phyloP scores from a whole-genome alignment of 2,113 vertebrate species.

The Chrysochloris asiatica region DNA sequence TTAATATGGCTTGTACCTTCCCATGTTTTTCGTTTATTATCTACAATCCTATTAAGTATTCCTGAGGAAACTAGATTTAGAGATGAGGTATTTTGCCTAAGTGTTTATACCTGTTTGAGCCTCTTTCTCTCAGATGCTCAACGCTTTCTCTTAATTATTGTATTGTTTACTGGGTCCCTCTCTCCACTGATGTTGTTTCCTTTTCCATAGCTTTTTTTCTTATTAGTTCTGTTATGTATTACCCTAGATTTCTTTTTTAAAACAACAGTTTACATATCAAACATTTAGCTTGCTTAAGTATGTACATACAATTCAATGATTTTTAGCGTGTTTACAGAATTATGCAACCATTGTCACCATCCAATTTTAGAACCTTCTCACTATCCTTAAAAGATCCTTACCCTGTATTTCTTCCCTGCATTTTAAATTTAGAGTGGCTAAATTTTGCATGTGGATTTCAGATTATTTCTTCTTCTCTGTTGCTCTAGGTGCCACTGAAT shows the following conservation, averaged over 20 bases:
- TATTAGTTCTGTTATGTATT: background rate
- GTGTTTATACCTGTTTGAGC: constrained; percentile 28
- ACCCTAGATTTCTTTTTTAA: constrained; percentile 22
- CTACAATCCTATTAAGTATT: background rate
- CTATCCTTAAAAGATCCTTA: background rate
- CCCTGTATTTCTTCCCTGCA: constrained; percentile 23
- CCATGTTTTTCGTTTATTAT: background rate
- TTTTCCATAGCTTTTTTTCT: background rate
- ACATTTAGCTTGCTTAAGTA: constrained; percentile 21
- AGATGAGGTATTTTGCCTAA: too few species aligned
- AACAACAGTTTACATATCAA: background rate
- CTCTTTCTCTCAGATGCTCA: background rate
- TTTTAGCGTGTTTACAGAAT: constrained; percentile 48
- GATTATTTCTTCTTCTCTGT: constrained; percentile 21
- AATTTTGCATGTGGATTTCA: constrained; percentile 47
- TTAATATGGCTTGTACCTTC: background rate
- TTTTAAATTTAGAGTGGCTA: constrained; percentile 32
- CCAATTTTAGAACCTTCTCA: constrained; percentile 10
- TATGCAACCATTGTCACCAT: background rate
- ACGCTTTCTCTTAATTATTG: background rate
- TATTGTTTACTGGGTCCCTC: background rate
- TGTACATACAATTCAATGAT: background rate
- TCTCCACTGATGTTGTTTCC: background rate
- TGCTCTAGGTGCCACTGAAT: constrained; percentile 90
- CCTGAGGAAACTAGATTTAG: background rate